Evolutionary conservation across 2,888 invertebrate genomes (phyloP).

Genomic region (Drosophila pegasa): DNA sequence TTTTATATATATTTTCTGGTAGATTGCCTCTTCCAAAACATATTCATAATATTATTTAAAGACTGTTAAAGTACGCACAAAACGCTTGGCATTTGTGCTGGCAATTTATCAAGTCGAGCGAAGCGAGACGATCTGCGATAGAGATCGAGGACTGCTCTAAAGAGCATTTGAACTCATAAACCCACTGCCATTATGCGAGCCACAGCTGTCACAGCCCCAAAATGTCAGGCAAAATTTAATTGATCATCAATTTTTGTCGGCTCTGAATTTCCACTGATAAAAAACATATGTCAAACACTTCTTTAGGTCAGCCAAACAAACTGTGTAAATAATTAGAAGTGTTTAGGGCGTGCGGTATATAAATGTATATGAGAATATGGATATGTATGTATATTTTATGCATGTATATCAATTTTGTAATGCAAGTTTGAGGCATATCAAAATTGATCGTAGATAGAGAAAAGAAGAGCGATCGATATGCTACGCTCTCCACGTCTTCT

Average conservation of each 20-base stretch:
- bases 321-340: neutral
- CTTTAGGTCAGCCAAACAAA: neutral
- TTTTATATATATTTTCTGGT: slow-evolving; percentile 39
- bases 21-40: slow-evolving; percentile 33
- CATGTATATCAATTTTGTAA: no score
- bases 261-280: slow-evolving; percentile 38
- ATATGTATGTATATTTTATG: no score
- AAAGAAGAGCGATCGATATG: neutral
- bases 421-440: neutral
- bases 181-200: slow-evolving; percentile 8
- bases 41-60: slow-evolving; percentile 29
- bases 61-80: slow-evolving; percentile 18
- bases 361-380: no score
- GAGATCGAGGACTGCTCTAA: slow-evolving; percentile 35
- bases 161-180: slow-evolving; percentile 38
- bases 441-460: neutral
- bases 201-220: slow-evolving; percentile 46
- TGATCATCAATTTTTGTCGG: slow-evolving; percentile 43
- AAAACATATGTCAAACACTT: slow-evolving; percentile 25
- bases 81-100: slow-evolving; percentile 24
- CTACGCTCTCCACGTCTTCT: neutral
- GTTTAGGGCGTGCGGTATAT: neutral
- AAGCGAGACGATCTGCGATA: slow-evolving; percentile 38
- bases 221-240: slow-evolving; percentile 45
- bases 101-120: slow-evolving; percentile 45